phyloP scores from a whole-genome alignment of 2,888 invertebrate species.

The Hyposoter dolosus region DNA sequence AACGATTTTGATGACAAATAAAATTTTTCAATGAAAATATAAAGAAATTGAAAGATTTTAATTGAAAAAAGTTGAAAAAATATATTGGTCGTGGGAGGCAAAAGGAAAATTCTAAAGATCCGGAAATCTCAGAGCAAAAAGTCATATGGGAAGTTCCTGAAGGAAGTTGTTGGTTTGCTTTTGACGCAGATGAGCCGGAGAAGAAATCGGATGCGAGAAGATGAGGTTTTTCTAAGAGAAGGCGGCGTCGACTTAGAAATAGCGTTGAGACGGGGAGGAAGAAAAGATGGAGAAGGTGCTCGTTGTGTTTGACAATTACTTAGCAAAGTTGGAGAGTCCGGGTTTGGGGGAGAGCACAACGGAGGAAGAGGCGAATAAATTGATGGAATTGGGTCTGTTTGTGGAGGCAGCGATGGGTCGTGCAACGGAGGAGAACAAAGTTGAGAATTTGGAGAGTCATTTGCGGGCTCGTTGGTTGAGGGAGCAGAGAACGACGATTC shows the following conservation, averaged over 20 bases:
- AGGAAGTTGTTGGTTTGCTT: conserved; percentile 61
- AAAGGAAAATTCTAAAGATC: not conserved
- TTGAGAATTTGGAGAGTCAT: conserved; percentile 84
- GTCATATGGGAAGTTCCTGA: conserved; percentile 36
- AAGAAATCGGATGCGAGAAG: conserved; percentile 65
- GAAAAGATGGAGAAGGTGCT: conserved; percentile 85
- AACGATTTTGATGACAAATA: too few relatives aligned
- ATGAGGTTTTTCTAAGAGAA: conserved; percentile 62
- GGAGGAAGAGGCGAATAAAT: conserved; percentile 85
- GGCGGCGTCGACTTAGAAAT: not conserved
- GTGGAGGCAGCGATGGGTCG: conserved; percentile 86
- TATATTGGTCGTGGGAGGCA: not conserved
- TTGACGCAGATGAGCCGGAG: conserved; percentile 70
- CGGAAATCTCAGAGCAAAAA: not conserved
- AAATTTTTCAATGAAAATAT: too few relatives aligned
- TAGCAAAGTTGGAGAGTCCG: conserved; percentile 85
- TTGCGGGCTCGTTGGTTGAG: conserved; percentile 83
- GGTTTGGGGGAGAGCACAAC: conserved; percentile 85
- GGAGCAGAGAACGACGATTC: conserved; percentile 74
- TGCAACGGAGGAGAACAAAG: conserved; percentile 82
- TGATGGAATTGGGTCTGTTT: conserved; percentile 86
- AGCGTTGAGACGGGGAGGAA: conserved; percentile 71
- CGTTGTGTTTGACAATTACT: conserved; percentile 86
- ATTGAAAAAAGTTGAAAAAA: not conserved
- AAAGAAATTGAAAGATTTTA: not conserved